Evolutionary conservation across 1,140 invertebrate genomes (phyloP), one percentile per base, ranked within the genome.

Genomic region (Microplitis demolitor): DNA sequence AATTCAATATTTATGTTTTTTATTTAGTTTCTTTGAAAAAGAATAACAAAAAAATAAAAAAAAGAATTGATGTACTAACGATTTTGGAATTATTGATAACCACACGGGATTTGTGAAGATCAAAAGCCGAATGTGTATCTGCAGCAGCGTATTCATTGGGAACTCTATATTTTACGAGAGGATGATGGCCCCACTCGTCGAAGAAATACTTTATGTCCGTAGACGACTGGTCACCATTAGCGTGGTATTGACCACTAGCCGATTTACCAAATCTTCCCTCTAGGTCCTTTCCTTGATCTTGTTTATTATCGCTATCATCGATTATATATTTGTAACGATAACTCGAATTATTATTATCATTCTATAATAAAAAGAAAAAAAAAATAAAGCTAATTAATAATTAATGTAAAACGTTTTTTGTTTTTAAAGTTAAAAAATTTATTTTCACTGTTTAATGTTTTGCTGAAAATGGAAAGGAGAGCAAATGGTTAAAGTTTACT

Each of bases 151-250:
- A 82, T n/a, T 85, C 82, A 58, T 84, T 79, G n/a, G 78, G 73
- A 61, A 85, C 83, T 72, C 84, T 88, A 76, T 91, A 89, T 68
- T 89, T 87, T 24, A 90, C 87, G 4, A 90, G 83, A 14, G 90
- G 89, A 85, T 92, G 90, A 82, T 90, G 91, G 35, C 90, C 90
- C 87, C 88, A 90, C 76, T 89, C 88, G 74, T 92, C 89, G 1
- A 89, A 89, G 64, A 89, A 81, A 81, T 92, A 92, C 67, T 88
- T 86, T 3, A 92, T 90, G 50, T 87, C 80, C 87, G 89, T 85
- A 1, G 77, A 79, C 4, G 83, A 79, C 72, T 82, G 76, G 66
- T 81, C 78, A 14, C 78, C 79, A 62, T 78, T 84, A 9, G 82
- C 78, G 72, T 82, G 84, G 66, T 87, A 88, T 81, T 84, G 88